Percentiles rank a stretch among this genome's conserved stretches.
Conservation (phyloP, 2,888 invertebrate species). For the Dinocampus coccinellae region DNA sequence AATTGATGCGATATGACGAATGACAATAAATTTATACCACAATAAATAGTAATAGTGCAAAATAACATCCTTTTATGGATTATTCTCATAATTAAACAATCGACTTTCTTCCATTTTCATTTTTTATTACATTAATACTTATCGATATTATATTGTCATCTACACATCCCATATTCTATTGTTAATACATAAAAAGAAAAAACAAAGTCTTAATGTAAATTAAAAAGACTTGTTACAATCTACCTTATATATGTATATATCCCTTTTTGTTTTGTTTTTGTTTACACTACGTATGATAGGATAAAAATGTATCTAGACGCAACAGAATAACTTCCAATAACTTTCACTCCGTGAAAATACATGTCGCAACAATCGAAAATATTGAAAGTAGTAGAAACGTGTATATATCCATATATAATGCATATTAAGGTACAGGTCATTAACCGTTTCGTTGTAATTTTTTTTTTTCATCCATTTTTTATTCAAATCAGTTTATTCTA, state of each 20-base stretch:
- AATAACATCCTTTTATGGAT: too few species aligned
- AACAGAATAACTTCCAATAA: slow-evolving; percentile 26
- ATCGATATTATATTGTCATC: not conserved
- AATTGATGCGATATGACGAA: not conserved
- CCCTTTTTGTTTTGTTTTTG: not conserved
- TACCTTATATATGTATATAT: not conserved
- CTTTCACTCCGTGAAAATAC: slow-evolving; percentile 45
- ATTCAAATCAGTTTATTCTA: not conserved
- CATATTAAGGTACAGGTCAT: slow-evolving; percentile 44
- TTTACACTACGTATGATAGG: not conserved
- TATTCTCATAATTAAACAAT: not conserved
- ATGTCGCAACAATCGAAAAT: slow-evolving; percentile 31
- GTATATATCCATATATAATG: slow-evolving; percentile 19
- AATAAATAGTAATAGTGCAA: too few species aligned
- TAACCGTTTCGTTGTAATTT: slow-evolving; percentile 35
- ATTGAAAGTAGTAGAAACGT: slow-evolving; percentile 28
- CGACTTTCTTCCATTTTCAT: not conserved
- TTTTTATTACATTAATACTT: not conserved
- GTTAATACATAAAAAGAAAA: not conserved
- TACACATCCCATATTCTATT: not conserved
- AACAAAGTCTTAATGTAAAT: not conserved
- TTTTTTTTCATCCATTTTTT: not conserved
- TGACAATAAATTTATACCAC: not conserved
- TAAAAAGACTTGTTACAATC: not conserved
- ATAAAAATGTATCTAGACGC: slow-evolving; percentile 13